Base-by-base conservation (phyloP, 2,113 vertebrate species). In the Xerus inauris region DNA sequence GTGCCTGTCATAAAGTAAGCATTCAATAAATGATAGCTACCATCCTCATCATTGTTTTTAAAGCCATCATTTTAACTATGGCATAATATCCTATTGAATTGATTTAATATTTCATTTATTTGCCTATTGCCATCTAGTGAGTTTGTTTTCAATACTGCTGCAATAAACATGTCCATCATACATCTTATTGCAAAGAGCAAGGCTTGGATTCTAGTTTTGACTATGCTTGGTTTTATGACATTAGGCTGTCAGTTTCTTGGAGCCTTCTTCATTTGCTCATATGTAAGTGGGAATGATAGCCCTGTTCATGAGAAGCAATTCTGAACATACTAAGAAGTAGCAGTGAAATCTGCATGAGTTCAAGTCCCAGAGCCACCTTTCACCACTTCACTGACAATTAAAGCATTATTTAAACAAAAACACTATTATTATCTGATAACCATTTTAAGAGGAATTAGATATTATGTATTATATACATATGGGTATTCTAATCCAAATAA, bases 361-460 rank as follows among this genome's bases (percentile, higher is more conserved):
- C 24, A 57, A 86, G n/a, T 86, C 26, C 40, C 73, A 86, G 79
- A 85, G 26, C 32, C 13, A 38, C 16, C 28, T 32, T 81, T 76
- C 73, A 35, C 57, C 22, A 75, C 64, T 47, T 81, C 3, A 40
- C 54, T 82, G 51, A 35, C 5, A 54, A 42, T 65, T 65, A 67
- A 89, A 93, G 22, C 69, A 79, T 87, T 67, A 87, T 73, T 42
- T 24, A 47, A 84, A 45, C 51, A 57, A 79, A 67, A 91, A 67
- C 47, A 51, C 16, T 45, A 13, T 38, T 81, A 26, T 64, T 86
- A 72, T 71, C 79, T 30, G 38, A 32, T 62, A 45, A n/a, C 45
- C 12, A 89, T 89, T 85, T 89, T 96, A 86, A 89, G 32, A 85
- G 24, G 26, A 90, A 54, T 77, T 91, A 76, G 67, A 22, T 72